Evolutionary conservation across 2,113 vertebrate genomes (phyloP).

Genomic region (Athene cunicularia): DNA sequence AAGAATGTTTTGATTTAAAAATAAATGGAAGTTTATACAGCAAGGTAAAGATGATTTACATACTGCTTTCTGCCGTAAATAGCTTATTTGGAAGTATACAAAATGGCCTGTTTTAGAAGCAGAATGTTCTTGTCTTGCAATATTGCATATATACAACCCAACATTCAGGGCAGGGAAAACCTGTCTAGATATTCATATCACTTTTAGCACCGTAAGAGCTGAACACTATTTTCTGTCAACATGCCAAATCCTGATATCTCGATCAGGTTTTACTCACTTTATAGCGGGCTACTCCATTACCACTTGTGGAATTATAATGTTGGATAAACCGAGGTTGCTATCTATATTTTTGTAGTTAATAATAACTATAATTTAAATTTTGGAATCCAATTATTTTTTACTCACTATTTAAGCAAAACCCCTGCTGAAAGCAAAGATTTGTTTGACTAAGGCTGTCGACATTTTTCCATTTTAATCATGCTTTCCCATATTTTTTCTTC

Average conservation of each 20-base stretch:
- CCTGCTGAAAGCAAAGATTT: background rate
- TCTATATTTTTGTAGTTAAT: background rate
- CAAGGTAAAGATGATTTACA: background rate
- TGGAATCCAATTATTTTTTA: background rate
- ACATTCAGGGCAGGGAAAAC: background rate
- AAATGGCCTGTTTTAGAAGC: background rate
- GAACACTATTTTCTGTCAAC: background rate
- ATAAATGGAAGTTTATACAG: background rate
- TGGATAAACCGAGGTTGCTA: background rate
- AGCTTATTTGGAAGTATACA: background rate
- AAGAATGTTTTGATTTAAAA: background rate
- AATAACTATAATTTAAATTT: background rate
- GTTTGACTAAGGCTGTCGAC: background rate
- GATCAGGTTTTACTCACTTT: background rate
- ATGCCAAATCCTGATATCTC: background rate
- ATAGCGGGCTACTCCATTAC: background rate
- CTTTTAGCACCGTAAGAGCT: background rate
- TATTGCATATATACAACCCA: background rate
- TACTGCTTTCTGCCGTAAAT: background rate
- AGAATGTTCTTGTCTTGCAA: background rate
- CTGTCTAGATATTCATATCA: background rate
- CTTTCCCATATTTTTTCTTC: background rate
- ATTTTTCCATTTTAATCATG: background rate
- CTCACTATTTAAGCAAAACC: background rate
- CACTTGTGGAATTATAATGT: background rate